Evolutionary conservation across 1,140 invertebrate genomes (phyloP), one percentile per base, ranked within the genome.

Genomic region (Araneus ventricosus): DNA sequence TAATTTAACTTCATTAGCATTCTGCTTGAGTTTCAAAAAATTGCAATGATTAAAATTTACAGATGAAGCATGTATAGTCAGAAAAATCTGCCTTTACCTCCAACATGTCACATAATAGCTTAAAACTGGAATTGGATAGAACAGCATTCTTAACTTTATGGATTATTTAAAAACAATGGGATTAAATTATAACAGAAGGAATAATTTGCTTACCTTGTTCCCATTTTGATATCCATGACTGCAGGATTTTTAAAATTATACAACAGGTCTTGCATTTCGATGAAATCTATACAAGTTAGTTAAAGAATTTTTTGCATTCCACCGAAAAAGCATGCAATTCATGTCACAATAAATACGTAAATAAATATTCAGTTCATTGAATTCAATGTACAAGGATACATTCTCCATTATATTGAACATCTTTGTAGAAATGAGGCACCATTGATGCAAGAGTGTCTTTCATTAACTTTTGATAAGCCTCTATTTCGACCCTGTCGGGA

Each of bases 171-270:
- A 27, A 27, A 30, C 17, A 52, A 1, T 80, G 80, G 14, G 34
- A 75, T n/a, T 17, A 10, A 22, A 87, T 24, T 34, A n/a, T 52
- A 14, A 17, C 8, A 41, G 39, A 41, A 2, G 8, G 24, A 37
- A 59, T n/a, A 86, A 80, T 3, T 92, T 59, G 20, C 84, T 91
- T 90, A 95, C 92, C 98, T 96, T 0, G 97, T 97, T 24, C 98
- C 98, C 96, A 99, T 98, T 96, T 99, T 99, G 67, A 99, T 97
- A 95, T 99, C 98, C 97, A 99, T 98, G 1, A 99, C 98, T 94
- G 98, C 97, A 0, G 98, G 98, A 95, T 98, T 97, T 94, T 97
- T 95, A 95, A 98, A 98, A 63, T 97, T 97, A 94, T 97, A 97
- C 27, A 99, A 95, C 4, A 99, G 96, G 95, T 99, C 98, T 96